Conservation (phyloP, 2,888 invertebrate species). For the Pammene aurita region DNA sequence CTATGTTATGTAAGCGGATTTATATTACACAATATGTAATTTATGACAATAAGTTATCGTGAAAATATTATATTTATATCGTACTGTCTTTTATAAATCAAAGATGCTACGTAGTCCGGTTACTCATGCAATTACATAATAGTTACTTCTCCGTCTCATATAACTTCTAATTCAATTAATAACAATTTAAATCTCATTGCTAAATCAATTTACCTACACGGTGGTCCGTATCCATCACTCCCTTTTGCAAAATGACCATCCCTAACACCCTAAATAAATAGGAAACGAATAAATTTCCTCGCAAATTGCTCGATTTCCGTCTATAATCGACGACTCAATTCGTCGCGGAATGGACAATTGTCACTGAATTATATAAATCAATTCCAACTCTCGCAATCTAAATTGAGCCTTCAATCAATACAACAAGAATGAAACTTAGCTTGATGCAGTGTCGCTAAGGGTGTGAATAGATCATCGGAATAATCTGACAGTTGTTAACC, state of each 20-base stretch:
- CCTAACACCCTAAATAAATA: constrained; percentile 66
- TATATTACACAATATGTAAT: constrained; percentile 5
- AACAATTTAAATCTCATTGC: constrained; percentile 52
- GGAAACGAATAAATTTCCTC: constrained; percentile 70
- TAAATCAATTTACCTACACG: constrained; percentile 74
- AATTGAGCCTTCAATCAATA: constrained; percentile 34
- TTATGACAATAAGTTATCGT: no score
- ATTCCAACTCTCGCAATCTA: constrained; percentile 33
- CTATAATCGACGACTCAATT: constrained; percentile 69
- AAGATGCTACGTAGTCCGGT: not conserved
- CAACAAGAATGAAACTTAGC: constrained; percentile 35
- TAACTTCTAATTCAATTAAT: constrained; percentile 22
- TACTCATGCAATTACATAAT: constrained; percentile 5
- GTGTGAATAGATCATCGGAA: constrained; percentile 48
- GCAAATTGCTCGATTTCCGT: constrained; percentile 78
- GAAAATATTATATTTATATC: no score
- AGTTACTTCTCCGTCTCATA: constrained; percentile 18
- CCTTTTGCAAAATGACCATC: constrained; percentile 64
- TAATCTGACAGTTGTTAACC: constrained; percentile 54
- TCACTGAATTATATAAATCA: constrained; percentile 43
- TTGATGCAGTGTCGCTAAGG: constrained; percentile 33
- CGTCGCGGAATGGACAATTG: constrained; percentile 66
- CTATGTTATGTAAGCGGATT: constrained; percentile 2
- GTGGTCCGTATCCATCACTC: constrained; percentile 61
- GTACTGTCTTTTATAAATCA: not conserved